Evolutionary conservation across 1,140 invertebrate species (phyloP), one percentile per base, ranked within the genome.

Genomic region (Diorhabda carinulata): DNA sequence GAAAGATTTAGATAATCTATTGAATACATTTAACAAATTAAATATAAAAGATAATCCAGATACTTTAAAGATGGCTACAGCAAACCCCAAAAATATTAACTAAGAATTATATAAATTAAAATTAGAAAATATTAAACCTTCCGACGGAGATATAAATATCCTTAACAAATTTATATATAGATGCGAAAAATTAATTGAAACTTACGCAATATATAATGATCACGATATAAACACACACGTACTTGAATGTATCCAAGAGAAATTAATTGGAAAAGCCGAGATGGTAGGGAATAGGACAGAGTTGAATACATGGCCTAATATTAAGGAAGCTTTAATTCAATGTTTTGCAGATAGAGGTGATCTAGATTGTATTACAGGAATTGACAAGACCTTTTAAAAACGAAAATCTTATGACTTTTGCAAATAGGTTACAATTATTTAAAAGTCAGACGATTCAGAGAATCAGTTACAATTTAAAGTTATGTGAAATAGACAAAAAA

Each of bases 161-260:
- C 41, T 67, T 47, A 67, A 60, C 5, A 25, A 25, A 25, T 25
- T 25, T 25, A 25, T 25, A 25, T 25, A 25, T 25, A 25, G 25
- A 25, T 25, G 25, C 25, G 25, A 25, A 25, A 25, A 25, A 25
- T 25, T 25, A 25, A 25, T 25, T 25, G 25, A 25, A 25, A 25
- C n/a, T n/a, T n/a, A n/a, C 25, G 25, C 25, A 25, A 25, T 25
- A 0, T 25, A 0, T 25, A 67, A 67, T 41, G 41, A 64, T 58
- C 2, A 3, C 4, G 60, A 3, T 43, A 45, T 68, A 42, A n/a
- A 67, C 5, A 42, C 7, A 47, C 57, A 68, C 57, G 52, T 68
- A 10, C 59, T 68, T 64, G 67, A 64, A 41, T 68, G 67, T 47
- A 57, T 63, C 43, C 60, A 63, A 57, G 67, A 68, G 41, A 69